Base-by-base conservation (phyloP, 2,113 vertebrate genomes). In the Papio anubis region DNA sequence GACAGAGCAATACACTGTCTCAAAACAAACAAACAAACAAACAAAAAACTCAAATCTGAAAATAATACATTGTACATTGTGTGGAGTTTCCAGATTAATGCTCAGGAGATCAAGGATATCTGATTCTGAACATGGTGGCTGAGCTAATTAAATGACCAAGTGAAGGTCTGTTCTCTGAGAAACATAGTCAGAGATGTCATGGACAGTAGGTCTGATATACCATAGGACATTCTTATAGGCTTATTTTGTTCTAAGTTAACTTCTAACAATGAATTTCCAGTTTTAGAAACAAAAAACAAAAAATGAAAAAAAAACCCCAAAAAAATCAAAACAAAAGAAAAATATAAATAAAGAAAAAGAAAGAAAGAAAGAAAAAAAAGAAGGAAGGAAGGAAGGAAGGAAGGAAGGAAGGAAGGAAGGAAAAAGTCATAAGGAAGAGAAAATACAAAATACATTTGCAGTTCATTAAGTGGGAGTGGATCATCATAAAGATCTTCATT, bases 81-180 rank as follows among this genome's bases (percentile, higher is more conserved):
- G 95, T 98, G 97, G 95, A 88, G 76, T 98, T 98, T 98, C 93
- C 97, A 94, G 97, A 73, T 84, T 86, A 48, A 89, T 59, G 78
- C 72, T 70, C 70, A 93, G 87, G 40, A 94, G 55, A 72, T 82
- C 78, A 85, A 81, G 84, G 83, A 66, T 88, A 52, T 52, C 23
- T 32, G n/a, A 73, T 55, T 88, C 57, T 43, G 50, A 85, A 82
- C 32, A 52, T 43, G 80, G 76, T 52, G 38, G 93, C 45, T 85
- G 38, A 35, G 73, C 64, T 43, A 25, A 43, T 76, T n/a, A 59
- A 88, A 73, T 72, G 64, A 59, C 59, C 83, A 70, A 35, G 38
- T 6, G 68, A 48, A 50, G 38, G n/a, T 88, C 35, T 82, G 27
- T 40, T 81, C 59, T 57, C 52, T 52, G 45, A 59, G 43, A 16